These are phyloP conservation scores for Nettapus auritus DNA, from an alignment of 2,113 vertebrate species.

Conservation along the genomic window DNA sequence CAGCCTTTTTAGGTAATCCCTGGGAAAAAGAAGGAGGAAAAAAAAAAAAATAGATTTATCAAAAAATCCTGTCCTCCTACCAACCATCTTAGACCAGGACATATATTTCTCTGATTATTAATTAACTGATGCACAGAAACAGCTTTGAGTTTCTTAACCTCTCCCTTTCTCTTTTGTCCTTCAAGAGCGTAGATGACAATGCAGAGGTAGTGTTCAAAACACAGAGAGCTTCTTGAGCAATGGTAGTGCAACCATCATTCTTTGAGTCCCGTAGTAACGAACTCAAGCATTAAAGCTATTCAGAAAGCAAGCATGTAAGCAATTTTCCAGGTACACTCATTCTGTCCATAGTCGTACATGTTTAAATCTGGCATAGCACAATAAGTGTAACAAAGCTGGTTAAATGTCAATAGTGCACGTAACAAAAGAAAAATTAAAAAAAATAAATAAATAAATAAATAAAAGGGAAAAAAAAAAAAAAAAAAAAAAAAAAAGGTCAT, in stretches of 20 bases:
- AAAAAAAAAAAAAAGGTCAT: neutral
- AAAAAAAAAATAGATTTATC: conserved; percentile 59
- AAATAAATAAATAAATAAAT: too few relatives aligned
- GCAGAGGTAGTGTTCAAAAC: neutral
- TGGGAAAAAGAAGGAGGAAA: fast-evolving
- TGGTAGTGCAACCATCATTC: neutral
- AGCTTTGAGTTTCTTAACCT: conserved; percentile 51
- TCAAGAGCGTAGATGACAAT: neutral
- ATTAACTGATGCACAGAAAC: conserved; percentile 50
- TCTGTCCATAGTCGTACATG: neutral
- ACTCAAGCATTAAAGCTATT: neutral
- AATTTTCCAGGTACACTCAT: neutral
- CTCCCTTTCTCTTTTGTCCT: conserved; percentile 34
- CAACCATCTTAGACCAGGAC: conserved; percentile 31
- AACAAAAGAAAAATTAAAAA: neutral
- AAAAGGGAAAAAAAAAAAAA: neutral
- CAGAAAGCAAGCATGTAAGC: neutral
- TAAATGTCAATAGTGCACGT: neutral
- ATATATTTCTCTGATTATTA: conserved; percentile 67
- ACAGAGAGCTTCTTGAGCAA: neutral
- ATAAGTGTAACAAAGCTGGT: neutral
- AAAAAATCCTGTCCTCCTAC: conserved; percentile 67
- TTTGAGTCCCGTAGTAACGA: neutral
- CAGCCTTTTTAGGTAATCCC: conserved; percentile 37
- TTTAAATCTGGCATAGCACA: neutral